These are phyloP conservation scores for Drosophila repleta DNA, from an alignment of 1,140 invertebrate genomes.

Conservation along the genomic window DNA sequence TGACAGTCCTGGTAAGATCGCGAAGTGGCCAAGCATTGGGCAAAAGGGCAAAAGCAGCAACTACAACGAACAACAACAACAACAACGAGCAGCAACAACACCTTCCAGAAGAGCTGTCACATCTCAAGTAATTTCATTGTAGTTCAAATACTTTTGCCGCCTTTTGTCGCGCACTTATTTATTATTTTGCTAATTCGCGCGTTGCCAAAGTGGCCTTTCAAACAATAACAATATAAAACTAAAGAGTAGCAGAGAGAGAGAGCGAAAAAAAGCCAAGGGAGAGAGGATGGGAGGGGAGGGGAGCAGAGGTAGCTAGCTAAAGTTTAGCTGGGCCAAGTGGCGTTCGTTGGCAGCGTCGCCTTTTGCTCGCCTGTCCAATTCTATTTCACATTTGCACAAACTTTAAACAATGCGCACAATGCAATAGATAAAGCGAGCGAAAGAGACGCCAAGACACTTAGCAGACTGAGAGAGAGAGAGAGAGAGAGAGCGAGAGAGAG, in stretches of 20 bases:
- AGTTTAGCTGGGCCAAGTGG: constrained; percentile 67
- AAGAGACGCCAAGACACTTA: not conserved
- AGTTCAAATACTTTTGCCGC: constrained; percentile 70
- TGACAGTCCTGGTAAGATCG: constrained; percentile 29
- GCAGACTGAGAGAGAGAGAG: too few species aligned
- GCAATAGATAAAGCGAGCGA: constrained; percentile 23
- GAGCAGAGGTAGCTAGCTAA: constrained; percentile 32
- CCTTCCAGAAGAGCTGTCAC: not conserved
- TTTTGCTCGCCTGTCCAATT: constrained; percentile 59
- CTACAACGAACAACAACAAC: not conserved
- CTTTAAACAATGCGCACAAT: constrained; percentile 73
- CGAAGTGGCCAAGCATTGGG: constrained; percentile 57
- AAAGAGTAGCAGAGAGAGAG: constrained; percentile 15
- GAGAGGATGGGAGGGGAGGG: not conserved
- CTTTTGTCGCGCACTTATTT: constrained; percentile 79
- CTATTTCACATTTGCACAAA: constrained; percentile 76
- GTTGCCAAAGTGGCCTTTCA: constrained; percentile 68
- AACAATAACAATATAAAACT: constrained; percentile 64
- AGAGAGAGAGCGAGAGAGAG: not conserved
- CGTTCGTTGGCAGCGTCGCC: constrained; percentile 39
- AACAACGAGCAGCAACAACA: constrained; percentile 3
- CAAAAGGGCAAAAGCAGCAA: constrained; percentile 39
- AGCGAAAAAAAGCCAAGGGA: constrained; percentile 1
- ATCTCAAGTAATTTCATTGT: constrained; percentile 75
- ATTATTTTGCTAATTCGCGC: constrained; percentile 82